Base-by-base conservation (phyloP, 2,113 vertebrate genomes). In the Malurus cyaneus region DNA sequence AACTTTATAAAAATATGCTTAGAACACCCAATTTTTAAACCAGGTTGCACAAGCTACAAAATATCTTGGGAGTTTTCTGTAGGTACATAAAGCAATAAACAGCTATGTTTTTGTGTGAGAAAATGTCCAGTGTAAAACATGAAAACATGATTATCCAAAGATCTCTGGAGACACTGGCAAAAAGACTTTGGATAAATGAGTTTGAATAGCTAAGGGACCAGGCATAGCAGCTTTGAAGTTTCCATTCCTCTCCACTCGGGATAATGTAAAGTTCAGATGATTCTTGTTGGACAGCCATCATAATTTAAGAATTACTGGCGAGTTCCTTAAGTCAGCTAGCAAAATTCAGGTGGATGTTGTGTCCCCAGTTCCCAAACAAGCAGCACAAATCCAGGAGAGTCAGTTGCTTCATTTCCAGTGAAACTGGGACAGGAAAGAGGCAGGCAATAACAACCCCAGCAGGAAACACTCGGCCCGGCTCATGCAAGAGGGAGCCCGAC, bases 141-240 rank as follows among this genome's bases (percentile, higher is more conserved):
- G 18, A 78, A 86, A 92, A 93, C 18, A 28, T 46, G 61, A 74
- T 89, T 81, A 86, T 53, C 34, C 66, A 69, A 87, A 89, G 65
- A 84, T 60, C 83, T 84, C 62, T 34, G 66, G 66, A 77, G 74
- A 77, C 52, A 62, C 31, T 49, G 49, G 77, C 83, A 93, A 73
- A 89, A 92, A 92, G 62, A 67, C 64, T 96, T 88, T 26, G 60
- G 59, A 74, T 74, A 88, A 90, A 80, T 67, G 73, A 81, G 36
- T 92, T 61, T 85, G 80, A 81, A 72, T 65, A 93, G 89, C 61
- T 87, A n/a, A 86, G 84, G 78, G 60, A 89, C 28, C 47, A 84
- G 19, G 49, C 60, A 64, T 3, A 88, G 60, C n/a, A 69, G 80
- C 73, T 95, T 82, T 91, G 89, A 93, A 94, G 70, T 87, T 92